Conservation (phyloP, 2,888 invertebrate species). For the Venusia cambrica region DNA sequence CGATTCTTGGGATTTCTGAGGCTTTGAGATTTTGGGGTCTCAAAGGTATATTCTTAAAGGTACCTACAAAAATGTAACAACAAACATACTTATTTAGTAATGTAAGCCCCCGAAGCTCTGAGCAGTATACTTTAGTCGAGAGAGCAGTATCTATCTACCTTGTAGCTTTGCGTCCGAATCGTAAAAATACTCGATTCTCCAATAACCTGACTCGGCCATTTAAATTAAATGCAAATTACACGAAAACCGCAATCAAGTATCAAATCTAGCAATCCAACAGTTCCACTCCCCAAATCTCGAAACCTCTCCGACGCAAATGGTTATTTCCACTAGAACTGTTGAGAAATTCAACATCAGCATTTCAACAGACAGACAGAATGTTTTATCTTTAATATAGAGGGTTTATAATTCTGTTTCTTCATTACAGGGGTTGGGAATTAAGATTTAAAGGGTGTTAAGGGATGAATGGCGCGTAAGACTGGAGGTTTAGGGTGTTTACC, state of each 20-base stretch:
- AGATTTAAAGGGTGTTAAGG: slow-evolving; percentile 13
- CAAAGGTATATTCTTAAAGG: too few species aligned
- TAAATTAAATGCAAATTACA: slow-evolving; percentile 4
- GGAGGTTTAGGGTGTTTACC: too few species aligned
- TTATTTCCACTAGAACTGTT: not conserved
- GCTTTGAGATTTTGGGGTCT: too few species aligned
- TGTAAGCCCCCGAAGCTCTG: too few species aligned
- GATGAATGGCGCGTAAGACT: slow-evolving; percentile 11
- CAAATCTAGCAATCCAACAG: slow-evolving; percentile 6
- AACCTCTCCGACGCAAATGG: too few species aligned
- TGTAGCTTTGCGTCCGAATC: too few species aligned
- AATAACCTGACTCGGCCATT: slow-evolving; percentile 3
- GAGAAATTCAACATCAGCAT: slow-evolving; percentile 1
- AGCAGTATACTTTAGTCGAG: too few species aligned
- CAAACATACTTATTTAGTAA: too few species aligned
- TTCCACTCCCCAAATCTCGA: not conserved
- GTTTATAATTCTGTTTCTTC: slow-evolving; percentile 15
- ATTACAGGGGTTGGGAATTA: slow-evolving; percentile 16
- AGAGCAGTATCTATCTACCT: too few species aligned
- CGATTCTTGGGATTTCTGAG: slow-evolving; percentile 12
- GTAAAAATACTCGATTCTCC: too few species aligned
- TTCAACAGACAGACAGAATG: slow-evolving; percentile 8
- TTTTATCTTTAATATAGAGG: slow-evolving; percentile 6
- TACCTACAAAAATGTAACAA: too few species aligned
- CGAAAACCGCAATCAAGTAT: slow-evolving; percentile 1